phyloP scores from a whole-genome alignment of 1,140 invertebrate species.

The Drosophila nikananu region DNA sequence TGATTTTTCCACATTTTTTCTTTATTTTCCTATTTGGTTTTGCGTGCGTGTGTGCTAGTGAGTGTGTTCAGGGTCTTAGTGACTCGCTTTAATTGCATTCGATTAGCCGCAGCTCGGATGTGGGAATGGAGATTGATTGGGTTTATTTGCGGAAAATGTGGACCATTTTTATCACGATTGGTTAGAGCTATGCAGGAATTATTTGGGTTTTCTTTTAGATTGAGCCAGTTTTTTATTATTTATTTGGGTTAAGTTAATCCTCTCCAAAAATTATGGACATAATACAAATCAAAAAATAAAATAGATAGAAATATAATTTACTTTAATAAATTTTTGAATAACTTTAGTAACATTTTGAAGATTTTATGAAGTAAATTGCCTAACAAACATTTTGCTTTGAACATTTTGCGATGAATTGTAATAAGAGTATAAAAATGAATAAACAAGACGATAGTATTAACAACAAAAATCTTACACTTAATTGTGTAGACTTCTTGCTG shows the following conservation, averaged over 20 bases:
- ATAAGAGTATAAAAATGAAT: too few species aligned
- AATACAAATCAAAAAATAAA: not conserved
- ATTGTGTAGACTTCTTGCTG: not conserved
- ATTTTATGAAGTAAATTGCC: not conserved
- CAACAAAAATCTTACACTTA: not conserved
- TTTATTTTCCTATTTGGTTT: not conserved
- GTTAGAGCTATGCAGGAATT: not conserved
- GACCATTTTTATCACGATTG: constrained; percentile 29
- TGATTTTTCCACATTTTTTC: constrained; percentile 31
- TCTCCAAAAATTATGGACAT: not conserved
- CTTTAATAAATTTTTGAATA: not conserved
- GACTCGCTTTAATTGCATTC: constrained; percentile 48
- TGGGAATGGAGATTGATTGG: constrained; percentile 14
- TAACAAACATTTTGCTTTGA: not conserved
- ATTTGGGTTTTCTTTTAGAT: not conserved
- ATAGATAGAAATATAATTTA: not conserved
- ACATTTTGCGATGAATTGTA: not conserved
- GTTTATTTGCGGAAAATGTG: constrained; percentile 20
- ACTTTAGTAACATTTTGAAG: too few species aligned
- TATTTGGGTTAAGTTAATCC: not conserved
- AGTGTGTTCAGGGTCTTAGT: constrained; percentile 12
- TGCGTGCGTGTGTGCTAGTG: constrained; percentile 24
- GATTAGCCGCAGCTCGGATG: constrained; percentile 38
- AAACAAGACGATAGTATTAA: too few species aligned
- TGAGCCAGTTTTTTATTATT: not conserved